A percentile compares a stretch with the other conserved stretches of the same genome.
These are phyloP conservation scores for Camptogramma bilineatum DNA, from an alignment of 2,888 invertebrate genomes.

Conservation along the genomic window DNA sequence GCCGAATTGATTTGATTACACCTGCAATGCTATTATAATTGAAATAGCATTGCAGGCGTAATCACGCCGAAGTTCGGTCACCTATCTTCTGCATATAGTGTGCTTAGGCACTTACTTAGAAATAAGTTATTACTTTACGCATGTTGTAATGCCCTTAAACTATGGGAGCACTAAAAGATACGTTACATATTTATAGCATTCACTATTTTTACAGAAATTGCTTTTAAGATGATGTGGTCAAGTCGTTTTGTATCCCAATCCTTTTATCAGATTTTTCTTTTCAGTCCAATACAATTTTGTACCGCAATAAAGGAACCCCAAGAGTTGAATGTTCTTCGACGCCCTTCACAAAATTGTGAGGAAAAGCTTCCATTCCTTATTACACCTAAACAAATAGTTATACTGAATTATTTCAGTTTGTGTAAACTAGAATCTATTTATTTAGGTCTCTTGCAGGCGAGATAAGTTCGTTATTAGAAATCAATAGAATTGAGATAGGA, in stretches of 20 bases:
- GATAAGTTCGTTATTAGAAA: not conserved
- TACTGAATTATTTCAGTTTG: not conserved
- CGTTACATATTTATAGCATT: no score
- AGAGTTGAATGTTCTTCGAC: not conserved
- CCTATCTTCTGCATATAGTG: no score
- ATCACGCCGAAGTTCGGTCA: no score
- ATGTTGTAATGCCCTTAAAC: no score
- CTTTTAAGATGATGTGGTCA: no score
- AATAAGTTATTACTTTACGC: no score
- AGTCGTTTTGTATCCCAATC: not conserved
- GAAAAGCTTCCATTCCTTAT: slow-evolving; percentile 3
- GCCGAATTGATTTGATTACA: no score
- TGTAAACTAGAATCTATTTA: not conserved
- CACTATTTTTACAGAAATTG: no score
- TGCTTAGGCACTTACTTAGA: no score
- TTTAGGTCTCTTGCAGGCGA: not conserved
- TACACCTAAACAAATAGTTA: not conserved
- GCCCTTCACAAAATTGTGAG: slow-evolving; percentile 19
- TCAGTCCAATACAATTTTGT: slow-evolving; percentile 8
- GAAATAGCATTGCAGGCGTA: no score
- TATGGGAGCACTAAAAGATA: no score
- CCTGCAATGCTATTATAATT: no score
- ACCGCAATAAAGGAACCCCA: slow-evolving; percentile 10
- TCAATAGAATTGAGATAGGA: not conserved
- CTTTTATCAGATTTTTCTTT: not conserved